These are phyloP conservation scores for Centropristis striata DNA, from an alignment of 2,113 vertebrate species.

Conservation along the genomic window DNA sequence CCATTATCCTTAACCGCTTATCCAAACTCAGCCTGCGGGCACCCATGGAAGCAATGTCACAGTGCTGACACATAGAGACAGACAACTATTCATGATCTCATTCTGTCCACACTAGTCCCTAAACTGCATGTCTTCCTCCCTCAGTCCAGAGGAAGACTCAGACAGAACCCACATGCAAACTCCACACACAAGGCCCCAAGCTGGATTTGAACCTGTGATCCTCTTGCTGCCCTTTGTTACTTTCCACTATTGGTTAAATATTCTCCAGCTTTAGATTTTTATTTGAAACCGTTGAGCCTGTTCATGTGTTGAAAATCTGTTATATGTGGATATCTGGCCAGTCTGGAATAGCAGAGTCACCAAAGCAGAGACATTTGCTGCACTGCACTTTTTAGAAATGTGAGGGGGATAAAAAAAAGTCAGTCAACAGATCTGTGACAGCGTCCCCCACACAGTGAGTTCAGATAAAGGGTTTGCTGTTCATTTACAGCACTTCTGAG, in stretches of 20 bases:
- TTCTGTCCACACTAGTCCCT: no score
- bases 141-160: no score
- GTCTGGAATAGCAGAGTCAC: slow-evolving; percentile 30
- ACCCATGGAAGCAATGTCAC: no score
- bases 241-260: background rate
- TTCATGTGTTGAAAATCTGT: slow-evolving; percentile 28
- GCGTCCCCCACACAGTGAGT: background rate
- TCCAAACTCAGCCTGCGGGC: no score
- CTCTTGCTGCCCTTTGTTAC: background rate
- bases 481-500: slow-evolving; percentile 14
- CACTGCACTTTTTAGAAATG: background rate
- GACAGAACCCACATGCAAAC: no score
- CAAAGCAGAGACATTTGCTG: slow-evolving; percentile 5
- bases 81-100: no score
- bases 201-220: no score
- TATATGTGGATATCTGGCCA: slow-evolving; percentile 46
- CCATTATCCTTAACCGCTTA: no score
- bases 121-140: no score
- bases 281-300: no score
- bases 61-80: no score
- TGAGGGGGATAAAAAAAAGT: background rate
- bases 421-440: background rate
- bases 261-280: background rate
- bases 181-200: no score
- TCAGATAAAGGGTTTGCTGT: slow-evolving; percentile 10